These are phyloP conservation scores for Anarsia innoxiella DNA, from an alignment of 2,888 invertebrate genomes.

Conservation along the genomic window DNA sequence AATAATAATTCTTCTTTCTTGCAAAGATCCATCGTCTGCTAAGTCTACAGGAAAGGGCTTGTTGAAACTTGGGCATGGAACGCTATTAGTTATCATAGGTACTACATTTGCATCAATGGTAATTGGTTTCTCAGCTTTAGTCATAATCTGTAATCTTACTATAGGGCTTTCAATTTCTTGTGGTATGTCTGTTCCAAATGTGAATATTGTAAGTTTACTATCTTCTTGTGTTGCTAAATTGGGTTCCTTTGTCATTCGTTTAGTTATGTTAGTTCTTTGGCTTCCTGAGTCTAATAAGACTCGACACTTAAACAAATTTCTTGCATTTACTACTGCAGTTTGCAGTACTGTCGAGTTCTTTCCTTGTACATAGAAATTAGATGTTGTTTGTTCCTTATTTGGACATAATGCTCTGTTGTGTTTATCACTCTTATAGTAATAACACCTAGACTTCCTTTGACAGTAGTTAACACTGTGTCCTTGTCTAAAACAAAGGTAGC, in stretches of 20 bases:
- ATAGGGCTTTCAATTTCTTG: background rate
- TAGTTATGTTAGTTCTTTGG: background rate
- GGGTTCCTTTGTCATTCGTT: background rate
- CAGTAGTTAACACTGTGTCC: background rate
- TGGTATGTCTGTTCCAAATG: background rate
- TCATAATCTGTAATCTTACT: background rate
- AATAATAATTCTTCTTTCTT: too few relatives aligned
- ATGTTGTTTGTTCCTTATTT: background rate
- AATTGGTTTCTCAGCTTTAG: background rate
- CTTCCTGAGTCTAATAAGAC: background rate
- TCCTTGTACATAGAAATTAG: background rate
- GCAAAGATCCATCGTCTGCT: too few relatives aligned
- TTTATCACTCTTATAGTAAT: background rate
- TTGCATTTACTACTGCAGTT: background rate
- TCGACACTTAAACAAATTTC: background rate
- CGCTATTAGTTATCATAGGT: background rate
- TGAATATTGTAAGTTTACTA: background rate
- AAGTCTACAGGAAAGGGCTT: too few relatives aligned
- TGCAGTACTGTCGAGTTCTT: background rate
- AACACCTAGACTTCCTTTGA: background rate
- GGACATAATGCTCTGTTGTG: background rate
- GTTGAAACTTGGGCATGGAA: background rate
- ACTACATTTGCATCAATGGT: background rate
- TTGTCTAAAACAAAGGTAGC: background rate
- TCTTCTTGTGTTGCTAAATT: background rate